Evolutionary conservation across 2,113 vertebrate species (phyloP).

Genomic region (Lontra canadensis): DNA sequence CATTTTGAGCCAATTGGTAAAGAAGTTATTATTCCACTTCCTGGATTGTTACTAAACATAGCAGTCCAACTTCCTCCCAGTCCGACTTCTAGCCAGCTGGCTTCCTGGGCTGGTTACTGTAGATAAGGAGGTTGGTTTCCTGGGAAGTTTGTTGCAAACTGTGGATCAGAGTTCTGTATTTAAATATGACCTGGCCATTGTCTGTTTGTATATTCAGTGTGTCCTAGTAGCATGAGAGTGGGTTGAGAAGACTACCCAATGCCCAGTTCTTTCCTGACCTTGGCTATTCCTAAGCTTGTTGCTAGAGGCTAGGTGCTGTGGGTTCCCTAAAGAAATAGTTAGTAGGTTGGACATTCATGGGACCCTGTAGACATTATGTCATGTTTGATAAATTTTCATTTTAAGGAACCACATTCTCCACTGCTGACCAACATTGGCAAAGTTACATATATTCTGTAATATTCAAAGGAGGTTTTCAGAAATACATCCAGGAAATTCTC

Average conservation of each 20-base stretch:
- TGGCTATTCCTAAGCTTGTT: background rate
- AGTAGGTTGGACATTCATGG: background rate
- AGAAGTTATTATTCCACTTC: background rate
- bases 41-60: background rate
- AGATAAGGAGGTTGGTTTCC: background rate
- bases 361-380: background rate
- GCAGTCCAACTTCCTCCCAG: background rate
- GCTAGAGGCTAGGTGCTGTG: background rate
- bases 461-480: background rate
- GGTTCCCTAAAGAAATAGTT: background rate
- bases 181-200: background rate
- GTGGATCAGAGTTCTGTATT: background rate
- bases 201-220: background rate
- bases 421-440: conserved; percentile 9
- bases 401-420: background rate
- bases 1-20: background rate
- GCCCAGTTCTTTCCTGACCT: background rate
- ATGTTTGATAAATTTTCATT: conserved; percentile 49
- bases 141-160: background rate
- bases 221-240: background rate
- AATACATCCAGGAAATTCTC: background rate
- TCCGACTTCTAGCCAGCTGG: background rate
- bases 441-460: background rate
- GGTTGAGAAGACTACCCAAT: background rate
- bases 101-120: background rate